Evolutionary conservation across 2,888 invertebrate species (phyloP), one percentile per base, ranked within the genome.

Genomic region (Arrhopalites spinosus): DNA sequence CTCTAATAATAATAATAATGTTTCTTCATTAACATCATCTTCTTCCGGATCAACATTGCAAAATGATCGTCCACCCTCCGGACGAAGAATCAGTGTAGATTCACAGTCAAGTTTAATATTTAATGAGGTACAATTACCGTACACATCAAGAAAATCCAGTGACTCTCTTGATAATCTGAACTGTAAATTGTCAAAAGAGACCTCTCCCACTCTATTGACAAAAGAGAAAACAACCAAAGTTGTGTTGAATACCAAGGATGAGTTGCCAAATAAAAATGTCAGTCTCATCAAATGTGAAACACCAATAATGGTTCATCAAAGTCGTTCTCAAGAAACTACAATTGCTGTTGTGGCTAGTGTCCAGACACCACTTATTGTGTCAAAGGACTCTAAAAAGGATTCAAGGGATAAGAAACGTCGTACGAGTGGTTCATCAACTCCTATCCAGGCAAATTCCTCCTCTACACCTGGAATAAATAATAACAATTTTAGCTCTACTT

Each of bases 341-440:
- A 81, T 83, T 8, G 81, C 79, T 15, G 81, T 81, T 5, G 81
- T 83, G 43, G 81, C 83, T 3, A 79, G 78, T 30, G 78, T 81
- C 30, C 75, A 77, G 20, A 47, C 70, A 20, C 75, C 75, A 0
- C 25, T 74, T 36, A 30, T 74, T 13, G 56, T 79, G 5, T 79
- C 77, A 17, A 80, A 81, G 64, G 78, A 77, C 59, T 78, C 81
- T 0, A 81, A 78, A 61, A 80, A 80, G 47, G 81, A 82, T 43
- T 63, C 70, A 11, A 79, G 80, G 56, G 80, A 81, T 47, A 82
- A 81, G 66, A 81, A 81, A 53, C 43, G 78, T 36, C 70, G 79
- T 7, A 68, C 79, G 5, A 79, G 81, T 70, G 80, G 80, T 17
- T 75, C 78, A 1, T 78, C 81, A 2, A 76, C 78, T 47, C 25